Evolutionary conservation across 2,888 invertebrate genomes (phyloP).

Genomic region (Acrobasis repandana): DNA sequence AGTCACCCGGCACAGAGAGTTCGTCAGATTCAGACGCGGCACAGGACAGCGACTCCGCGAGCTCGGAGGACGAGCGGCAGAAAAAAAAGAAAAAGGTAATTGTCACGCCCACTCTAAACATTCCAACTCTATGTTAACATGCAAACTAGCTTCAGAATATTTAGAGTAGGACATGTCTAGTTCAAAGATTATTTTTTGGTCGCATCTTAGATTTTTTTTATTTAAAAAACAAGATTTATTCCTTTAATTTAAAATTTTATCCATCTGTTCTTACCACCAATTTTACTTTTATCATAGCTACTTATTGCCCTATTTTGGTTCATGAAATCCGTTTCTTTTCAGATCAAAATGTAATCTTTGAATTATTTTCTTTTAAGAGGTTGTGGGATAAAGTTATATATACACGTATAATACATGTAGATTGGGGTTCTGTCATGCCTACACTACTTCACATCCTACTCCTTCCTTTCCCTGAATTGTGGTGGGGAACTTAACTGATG

Average conservation of each 20-base stretch:
- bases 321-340: conserved; percentile 22
- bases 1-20: conserved; percentile 77
- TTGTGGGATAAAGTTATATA: conserved; percentile 37
- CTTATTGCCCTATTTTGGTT: conserved; percentile 1
- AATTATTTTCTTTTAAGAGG: conserved; percentile 42
- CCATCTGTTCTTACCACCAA: neutral
- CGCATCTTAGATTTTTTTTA: neutral
- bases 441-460: conserved; percentile 33
- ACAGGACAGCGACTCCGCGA: conserved; percentile 61
- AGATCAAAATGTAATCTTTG: conserved; percentile 54
- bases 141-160: conserved; percentile 32
- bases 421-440: conserved; percentile 36
- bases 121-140: conserved; percentile 28
- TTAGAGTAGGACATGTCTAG: conserved; percentile 26
- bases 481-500: conserved; percentile 27
- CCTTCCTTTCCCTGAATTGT: conserved; percentile 14
- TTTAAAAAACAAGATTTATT: neutral
- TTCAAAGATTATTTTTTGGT: conserved; percentile 34
- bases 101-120: conserved; percentile 27
- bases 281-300: conserved; percentile 9
- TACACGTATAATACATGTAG: conserved; percentile 40
- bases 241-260: neutral
- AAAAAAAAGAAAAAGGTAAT: conserved; percentile 77
- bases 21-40: conserved; percentile 71
- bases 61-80: conserved; percentile 63